These are phyloP conservation scores for Crotalus tigris DNA, from an alignment of 2,113 vertebrate species.

Conservation along the genomic window DNA sequence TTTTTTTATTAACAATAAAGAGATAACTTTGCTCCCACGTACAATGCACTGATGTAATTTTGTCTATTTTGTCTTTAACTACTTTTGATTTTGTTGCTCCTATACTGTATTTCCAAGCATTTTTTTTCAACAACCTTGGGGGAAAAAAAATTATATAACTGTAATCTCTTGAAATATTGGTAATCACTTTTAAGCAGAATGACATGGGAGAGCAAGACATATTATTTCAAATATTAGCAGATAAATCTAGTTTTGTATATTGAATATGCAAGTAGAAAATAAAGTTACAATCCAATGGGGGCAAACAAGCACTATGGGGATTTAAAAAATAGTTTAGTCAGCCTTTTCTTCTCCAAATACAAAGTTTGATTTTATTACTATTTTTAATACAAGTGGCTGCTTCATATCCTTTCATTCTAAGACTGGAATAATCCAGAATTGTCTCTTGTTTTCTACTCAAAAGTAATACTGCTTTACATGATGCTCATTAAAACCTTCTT, in stretches of 20 bases:
- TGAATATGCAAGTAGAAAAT: background rate
- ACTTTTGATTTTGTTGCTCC: background rate
- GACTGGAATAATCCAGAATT: background rate
- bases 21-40: background rate
- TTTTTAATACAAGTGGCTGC: background rate
- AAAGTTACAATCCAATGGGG: background rate
- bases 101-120: background rate
- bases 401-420: background rate
- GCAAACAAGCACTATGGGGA: background rate
- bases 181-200: background rate
- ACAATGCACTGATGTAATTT: background rate
- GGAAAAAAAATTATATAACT: background rate
- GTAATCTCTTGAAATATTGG: background rate
- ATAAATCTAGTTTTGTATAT: background rate
- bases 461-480: background rate
- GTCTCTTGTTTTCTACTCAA: background rate
- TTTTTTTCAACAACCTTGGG: background rate
- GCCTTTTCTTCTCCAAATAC: background rate
- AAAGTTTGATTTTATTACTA: background rate
- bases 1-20: background rate
- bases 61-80: background rate
- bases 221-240: background rate
- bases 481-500: background rate
- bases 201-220: background rate
- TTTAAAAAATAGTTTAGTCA: background rate